Evolutionary conservation across 1,140 invertebrate genomes (phyloP).

Genomic region (Drosophila yakuba): DNA sequence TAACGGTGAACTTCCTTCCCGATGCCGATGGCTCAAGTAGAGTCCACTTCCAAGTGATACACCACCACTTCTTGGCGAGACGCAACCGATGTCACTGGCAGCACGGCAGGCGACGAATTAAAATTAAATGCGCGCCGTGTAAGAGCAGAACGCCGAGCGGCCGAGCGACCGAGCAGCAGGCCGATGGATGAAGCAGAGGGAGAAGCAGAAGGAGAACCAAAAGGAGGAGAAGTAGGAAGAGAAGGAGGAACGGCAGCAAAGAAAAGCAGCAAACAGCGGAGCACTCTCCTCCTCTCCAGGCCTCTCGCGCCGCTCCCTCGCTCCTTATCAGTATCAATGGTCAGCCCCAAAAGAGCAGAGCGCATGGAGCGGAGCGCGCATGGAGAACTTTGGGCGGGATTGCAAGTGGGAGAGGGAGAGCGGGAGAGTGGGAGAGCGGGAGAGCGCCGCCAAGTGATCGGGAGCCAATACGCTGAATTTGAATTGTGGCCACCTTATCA

Average conservation of each 20-base stretch:
- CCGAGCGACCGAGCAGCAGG: constrained; percentile 27
- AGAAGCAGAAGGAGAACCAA: no score
- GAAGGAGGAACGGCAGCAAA: constrained; percentile 26
- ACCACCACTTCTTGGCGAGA: constrained; percentile 1
- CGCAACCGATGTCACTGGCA: constrained; percentile 58
- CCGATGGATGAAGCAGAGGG: neutral
- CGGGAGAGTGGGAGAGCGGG: neutral
- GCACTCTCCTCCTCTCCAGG: constrained; percentile 1
- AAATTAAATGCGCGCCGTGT: constrained; percentile 48
- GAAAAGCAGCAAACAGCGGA: constrained; percentile 11
- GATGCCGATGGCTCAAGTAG: no score
- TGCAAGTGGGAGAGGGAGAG: constrained; percentile 2
- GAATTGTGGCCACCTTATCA: constrained; percentile 66
- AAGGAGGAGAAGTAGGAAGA: no score
- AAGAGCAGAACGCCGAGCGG: constrained; percentile 35
- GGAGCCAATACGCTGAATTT: constrained; percentile 41
- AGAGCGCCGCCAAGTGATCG: constrained; percentile 36
- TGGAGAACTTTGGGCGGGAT: neutral
- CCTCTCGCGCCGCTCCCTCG: constrained; percentile 17
- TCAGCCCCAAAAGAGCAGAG: constrained; percentile 2
- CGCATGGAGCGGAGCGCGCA: neutral
- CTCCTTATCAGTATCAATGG: constrained; percentile 69
- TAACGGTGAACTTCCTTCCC: neutral
- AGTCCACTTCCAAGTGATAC: neutral
- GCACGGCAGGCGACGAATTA: constrained; percentile 61